Conservation (phyloP, 2,113 vertebrate genomes). For the Struthidea cinerea region DNA sequence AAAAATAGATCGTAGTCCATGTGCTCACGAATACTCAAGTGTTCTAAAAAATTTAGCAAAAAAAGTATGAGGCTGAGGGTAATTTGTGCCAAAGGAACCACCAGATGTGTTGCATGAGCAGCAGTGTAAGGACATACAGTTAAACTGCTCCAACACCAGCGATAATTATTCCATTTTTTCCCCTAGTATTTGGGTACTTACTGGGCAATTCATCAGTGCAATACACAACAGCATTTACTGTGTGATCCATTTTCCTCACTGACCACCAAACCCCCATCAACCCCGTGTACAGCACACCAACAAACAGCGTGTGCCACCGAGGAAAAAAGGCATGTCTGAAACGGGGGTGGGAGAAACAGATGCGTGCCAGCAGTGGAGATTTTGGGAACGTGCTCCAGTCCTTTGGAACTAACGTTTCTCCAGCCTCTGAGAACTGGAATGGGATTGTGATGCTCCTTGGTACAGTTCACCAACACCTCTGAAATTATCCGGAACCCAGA, state of each 20-base stretch:
- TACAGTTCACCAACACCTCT: not conserved
- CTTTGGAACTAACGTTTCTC: not conserved
- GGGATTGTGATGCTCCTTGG: not conserved
- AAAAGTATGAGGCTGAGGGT: not conserved
- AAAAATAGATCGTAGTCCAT: not conserved
- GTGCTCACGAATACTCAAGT: not conserved
- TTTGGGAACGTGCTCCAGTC: accelerated
- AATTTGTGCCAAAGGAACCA: not conserved
- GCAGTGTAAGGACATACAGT: not conserved
- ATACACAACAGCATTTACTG: not conserved
- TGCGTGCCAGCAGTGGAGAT: not conserved
- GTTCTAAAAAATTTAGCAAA: not conserved
- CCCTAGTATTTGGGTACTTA: not conserved
- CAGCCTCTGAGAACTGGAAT: not conserved
- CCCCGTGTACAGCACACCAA: accelerated
- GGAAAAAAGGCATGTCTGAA: not conserved
- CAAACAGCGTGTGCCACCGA: not conserved
- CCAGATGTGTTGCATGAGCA: not conserved
- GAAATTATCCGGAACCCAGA: not conserved
- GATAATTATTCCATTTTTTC: not conserved
- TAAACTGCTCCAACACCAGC: not conserved
- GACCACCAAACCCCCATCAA: not conserved
- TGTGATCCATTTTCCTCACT: not conserved
- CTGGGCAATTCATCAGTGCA: not conserved
- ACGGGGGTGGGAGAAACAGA: not conserved